phyloP scores from a whole-genome alignment of 2,113 vertebrate genomes.

The Pipra filicauda region DNA sequence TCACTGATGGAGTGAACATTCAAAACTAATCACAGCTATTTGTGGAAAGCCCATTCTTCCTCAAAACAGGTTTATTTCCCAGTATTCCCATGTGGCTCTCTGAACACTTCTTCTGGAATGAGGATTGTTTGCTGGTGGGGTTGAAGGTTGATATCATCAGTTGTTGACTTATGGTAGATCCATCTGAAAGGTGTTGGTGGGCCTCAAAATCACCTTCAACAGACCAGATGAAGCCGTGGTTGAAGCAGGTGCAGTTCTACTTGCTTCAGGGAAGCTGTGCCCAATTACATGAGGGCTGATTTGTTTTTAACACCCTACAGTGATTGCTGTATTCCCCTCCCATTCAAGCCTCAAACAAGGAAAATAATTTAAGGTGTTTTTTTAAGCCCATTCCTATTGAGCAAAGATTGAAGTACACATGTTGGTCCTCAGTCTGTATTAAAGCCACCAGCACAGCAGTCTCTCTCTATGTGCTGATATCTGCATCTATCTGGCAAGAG shows the following conservation, averaged over 20 bases:
- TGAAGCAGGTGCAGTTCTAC: slow-evolving; percentile 27
- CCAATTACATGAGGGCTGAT: background rate
- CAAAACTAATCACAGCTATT: slow-evolving; percentile 27
- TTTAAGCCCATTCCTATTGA: background rate
- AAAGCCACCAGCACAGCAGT: background rate
- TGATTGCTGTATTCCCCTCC: slow-evolving; percentile 1
- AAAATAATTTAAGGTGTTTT: background rate
- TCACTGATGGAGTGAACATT: background rate
- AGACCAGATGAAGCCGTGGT: slow-evolving; percentile 28
- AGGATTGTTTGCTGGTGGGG: background rate
- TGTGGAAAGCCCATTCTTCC: background rate
- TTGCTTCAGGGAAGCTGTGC: slow-evolving; percentile 35
- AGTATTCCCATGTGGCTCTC: background rate
- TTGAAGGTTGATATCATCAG: slow-evolving; percentile 30
- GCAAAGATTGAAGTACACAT: background rate
- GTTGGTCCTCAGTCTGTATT: background rate
- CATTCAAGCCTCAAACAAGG: background rate
- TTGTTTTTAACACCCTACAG: slow-evolving; percentile 28
- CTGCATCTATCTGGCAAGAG: background rate
- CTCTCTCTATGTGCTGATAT: background rate
- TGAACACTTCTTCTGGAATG: slow-evolving; percentile 23
- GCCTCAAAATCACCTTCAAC: slow-evolving; percentile 13
- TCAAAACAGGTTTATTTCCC: slow-evolving; percentile 3
- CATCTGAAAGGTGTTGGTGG: slow-evolving; percentile 34
- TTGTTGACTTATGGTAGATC: slow-evolving; percentile 24